A percentile compares a stretch with the other conserved stretches of the same genome.
phyloP scores from a whole-genome alignment of 2,888 invertebrate species.

The Acleris sparsana region DNA sequence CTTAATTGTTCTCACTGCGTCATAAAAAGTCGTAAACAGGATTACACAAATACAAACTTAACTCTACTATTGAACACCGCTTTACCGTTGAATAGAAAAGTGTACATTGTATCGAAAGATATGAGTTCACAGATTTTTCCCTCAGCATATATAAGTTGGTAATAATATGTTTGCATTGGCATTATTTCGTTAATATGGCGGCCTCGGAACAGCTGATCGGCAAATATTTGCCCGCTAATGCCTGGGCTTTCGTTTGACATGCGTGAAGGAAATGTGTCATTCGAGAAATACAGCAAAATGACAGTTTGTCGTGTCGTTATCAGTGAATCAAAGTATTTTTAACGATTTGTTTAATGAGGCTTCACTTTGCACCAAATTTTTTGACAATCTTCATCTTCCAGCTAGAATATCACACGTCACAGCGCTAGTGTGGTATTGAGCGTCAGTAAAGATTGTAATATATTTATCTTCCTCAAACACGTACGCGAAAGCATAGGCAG shows the following conservation, averaged over 20 bases:
- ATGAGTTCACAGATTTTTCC: slow-evolving; percentile 22
- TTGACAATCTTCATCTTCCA: no score
- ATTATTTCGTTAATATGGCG: slow-evolving; percentile 51
- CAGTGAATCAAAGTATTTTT: slow-evolving; percentile 32
- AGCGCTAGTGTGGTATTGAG: no score
- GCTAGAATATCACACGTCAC: no score
- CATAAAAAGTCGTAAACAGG: slow-evolving; percentile 18
- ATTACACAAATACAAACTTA: slow-evolving; percentile 20
- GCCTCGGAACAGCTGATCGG: slow-evolving; percentile 35
- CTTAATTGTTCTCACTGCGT: slow-evolving; percentile 22
- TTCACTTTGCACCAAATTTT: slow-evolving; percentile 6
- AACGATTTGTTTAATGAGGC: slow-evolving; percentile 5
- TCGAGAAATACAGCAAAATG: slow-evolving; percentile 25
- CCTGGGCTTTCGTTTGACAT: slow-evolving; percentile 31
- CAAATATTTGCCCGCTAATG: slow-evolving; percentile 37
- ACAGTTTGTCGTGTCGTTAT: slow-evolving; percentile 35
- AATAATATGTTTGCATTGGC: slow-evolving; percentile 48
- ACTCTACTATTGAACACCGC: background rate
- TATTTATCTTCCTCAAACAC: no score
- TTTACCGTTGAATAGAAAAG: slow-evolving; percentile 1
- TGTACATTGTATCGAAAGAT: slow-evolving; percentile 9
- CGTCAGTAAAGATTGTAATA: no score
- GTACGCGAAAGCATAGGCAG: no score
- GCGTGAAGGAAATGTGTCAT: slow-evolving; percentile 34
- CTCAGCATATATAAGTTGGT: slow-evolving; percentile 40